These are phyloP conservation scores for Hirudinaria manillensis DNA, from an alignment of 2,888 invertebrate genomes.

Conservation along the genomic window DNA sequence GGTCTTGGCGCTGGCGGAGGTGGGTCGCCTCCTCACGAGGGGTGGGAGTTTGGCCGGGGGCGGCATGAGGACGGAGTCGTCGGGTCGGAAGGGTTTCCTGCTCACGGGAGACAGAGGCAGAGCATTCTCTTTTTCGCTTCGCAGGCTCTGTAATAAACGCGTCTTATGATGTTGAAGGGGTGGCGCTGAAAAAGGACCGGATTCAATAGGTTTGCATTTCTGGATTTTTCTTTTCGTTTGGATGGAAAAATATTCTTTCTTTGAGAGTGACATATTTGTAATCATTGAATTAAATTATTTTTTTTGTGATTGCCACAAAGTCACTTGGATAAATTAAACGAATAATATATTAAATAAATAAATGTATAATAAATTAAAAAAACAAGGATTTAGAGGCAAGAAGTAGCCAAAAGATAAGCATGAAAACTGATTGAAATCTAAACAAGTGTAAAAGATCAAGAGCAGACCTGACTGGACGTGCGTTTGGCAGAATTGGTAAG, in stretches of 20 bases:
- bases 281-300: too few relatives aligned
- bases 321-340: too few relatives aligned
- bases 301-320: too few relatives aligned
- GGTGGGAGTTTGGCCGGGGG: constrained; percentile 25
- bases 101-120: constrained; percentile 15
- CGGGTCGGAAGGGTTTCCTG: constrained; percentile 10
- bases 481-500: background rate
- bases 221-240: too few relatives aligned
- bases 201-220: too few relatives aligned
- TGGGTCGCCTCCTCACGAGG: constrained; percentile 15
- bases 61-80: constrained; percentile 28
- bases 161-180: background rate
- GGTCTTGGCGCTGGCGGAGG: background rate
- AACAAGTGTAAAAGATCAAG: too few relatives aligned
- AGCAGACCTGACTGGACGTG: constrained; percentile 6
- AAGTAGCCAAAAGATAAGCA: background rate
- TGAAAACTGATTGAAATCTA: background rate
- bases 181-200: background rate
- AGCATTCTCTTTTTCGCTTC: constrained; percentile 21
- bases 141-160: background rate
- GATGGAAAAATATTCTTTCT: too few relatives aligned
- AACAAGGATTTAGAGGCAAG: background rate
- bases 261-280: too few relatives aligned
- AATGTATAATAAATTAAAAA: background rate
- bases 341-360: too few relatives aligned